Evolutionary conservation across 2,113 vertebrate genomes (phyloP).

Genomic region (Martes martes): DNA sequence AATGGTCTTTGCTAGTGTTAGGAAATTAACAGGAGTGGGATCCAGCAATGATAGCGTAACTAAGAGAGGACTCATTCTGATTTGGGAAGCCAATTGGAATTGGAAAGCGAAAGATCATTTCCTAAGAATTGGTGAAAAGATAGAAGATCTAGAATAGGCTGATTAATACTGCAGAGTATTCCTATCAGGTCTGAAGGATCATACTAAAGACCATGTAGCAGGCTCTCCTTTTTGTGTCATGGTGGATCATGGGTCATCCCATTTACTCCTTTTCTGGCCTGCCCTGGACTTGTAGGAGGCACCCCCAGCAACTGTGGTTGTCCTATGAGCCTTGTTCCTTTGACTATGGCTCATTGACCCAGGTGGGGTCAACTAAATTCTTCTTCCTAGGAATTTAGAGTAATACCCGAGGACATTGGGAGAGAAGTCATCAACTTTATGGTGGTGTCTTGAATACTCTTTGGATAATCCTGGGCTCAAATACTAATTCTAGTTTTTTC

Average conservation of each 20-base stretch:
- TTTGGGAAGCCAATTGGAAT: not conserved
- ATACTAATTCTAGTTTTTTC: not conserved
- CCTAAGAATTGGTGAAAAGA: not conserved
- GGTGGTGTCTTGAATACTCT: not conserved
- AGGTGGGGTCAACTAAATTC: not conserved
- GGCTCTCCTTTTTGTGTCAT: not conserved
- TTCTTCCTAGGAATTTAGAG: not conserved
- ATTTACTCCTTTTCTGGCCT: not conserved
- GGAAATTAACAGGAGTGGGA: too few species aligned
- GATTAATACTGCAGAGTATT: not conserved
- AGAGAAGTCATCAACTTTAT: not conserved
- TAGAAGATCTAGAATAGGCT: not conserved
- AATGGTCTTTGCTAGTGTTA: not conserved
- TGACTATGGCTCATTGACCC: not conserved
- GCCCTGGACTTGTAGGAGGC: not conserved
- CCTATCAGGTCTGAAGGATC: too few species aligned
- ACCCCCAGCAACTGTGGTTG: not conserved
- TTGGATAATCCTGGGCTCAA: not conserved
- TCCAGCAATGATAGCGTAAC: accelerated
- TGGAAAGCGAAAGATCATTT: not conserved
- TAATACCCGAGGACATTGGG: not conserved
- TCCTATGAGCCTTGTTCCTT: not conserved
- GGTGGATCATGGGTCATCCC: too few species aligned
- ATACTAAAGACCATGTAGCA: not conserved
- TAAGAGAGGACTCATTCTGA: not conserved